A percentile compares a stretch with the other conserved stretches of the same genome.
Conservation (phyloP, 2,113 vertebrate species). For the Chrysochloris asiatica region DNA sequence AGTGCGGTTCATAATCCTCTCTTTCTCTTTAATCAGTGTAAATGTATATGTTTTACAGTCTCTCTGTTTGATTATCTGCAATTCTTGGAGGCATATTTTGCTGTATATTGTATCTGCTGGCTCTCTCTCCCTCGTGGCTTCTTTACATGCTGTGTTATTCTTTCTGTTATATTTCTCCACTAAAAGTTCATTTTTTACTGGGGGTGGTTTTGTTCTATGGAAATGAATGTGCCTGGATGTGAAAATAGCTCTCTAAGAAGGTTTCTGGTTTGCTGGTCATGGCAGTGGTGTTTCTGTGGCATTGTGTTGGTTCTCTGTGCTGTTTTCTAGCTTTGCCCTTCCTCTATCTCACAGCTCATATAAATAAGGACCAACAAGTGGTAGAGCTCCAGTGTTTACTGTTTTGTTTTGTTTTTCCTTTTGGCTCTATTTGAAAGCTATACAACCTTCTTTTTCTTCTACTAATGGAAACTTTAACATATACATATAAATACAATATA, state of each 20-base stretch:
- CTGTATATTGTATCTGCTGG: not conserved
- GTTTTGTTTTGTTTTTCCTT: not conserved
- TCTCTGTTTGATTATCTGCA: constrained; percentile 46
- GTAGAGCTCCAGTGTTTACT: not conserved
- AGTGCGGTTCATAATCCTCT: not conserved
- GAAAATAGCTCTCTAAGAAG: not conserved
- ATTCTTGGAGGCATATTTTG: not conserved
- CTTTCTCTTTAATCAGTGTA: constrained; percentile 37
- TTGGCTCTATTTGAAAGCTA: not conserved
- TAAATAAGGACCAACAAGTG: not conserved
- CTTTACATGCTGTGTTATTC: not conserved
- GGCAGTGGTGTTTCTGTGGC: not conserved
- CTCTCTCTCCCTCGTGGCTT: not conserved
- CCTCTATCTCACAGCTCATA: not conserved
- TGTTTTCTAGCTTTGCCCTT: not conserved
- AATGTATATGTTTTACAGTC: constrained; percentile 44
- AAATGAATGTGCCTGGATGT: constrained; percentile 31
- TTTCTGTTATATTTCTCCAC: constrained; percentile 29
- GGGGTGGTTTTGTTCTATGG: not conserved
- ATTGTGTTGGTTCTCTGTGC: not conserved
- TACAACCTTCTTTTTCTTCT: not conserved
- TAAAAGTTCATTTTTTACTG: not conserved
- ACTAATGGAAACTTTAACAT: not conserved
- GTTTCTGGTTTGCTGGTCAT: constrained; percentile 10
- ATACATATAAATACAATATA: not conserved